phyloP scores from a whole-genome alignment of 2,113 vertebrate genomes.

The Neotoma lepida region DNA sequence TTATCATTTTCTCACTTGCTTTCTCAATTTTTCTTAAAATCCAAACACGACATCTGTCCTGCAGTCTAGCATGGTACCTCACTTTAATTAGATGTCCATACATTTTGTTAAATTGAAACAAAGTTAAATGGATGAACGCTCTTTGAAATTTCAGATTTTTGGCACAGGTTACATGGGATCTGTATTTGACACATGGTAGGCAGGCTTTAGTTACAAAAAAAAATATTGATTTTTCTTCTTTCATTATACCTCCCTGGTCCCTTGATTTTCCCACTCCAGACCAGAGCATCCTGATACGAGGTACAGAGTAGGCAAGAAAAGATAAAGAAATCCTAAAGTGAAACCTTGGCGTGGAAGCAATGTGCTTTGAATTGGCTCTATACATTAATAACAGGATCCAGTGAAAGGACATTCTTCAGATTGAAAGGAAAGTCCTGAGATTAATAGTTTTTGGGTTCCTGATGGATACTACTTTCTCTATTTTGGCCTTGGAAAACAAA shows the following conservation, averaged over 20 bases:
- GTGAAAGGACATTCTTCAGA: constrained; percentile 49
- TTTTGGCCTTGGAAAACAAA: constrained; percentile 30
- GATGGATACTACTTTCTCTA: constrained; percentile 66
- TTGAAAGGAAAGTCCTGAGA: constrained; percentile 54
- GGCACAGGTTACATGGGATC: neutral
- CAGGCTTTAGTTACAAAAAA: constrained; percentile 40
- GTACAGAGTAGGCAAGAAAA: constrained; percentile 53
- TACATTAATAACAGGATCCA: constrained; percentile 46
- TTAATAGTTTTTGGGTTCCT: neutral
- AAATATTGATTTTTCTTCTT: neutral
- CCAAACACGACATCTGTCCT: neutral
- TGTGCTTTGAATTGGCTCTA: constrained; percentile 40
- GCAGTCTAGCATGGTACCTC: neutral
- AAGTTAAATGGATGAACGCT: constrained; percentile 44
- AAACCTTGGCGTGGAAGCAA: constrained; percentile 55
- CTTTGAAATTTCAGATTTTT: constrained; percentile 45
- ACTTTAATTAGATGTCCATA: constrained; percentile 19
- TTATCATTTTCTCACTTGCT: constrained; percentile 1
- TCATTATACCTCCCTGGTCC: neutral
- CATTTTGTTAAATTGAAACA: neutral
- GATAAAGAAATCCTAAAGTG: constrained; percentile 60
- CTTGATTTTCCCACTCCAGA: neutral
- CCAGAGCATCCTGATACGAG: constrained; percentile 40
- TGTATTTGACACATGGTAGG: neutral
- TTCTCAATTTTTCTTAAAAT: constrained; percentile 39